Evolutionary conservation across 2,888 invertebrate genomes (phyloP).

Genomic region (Cepaea hortensis): DNA sequence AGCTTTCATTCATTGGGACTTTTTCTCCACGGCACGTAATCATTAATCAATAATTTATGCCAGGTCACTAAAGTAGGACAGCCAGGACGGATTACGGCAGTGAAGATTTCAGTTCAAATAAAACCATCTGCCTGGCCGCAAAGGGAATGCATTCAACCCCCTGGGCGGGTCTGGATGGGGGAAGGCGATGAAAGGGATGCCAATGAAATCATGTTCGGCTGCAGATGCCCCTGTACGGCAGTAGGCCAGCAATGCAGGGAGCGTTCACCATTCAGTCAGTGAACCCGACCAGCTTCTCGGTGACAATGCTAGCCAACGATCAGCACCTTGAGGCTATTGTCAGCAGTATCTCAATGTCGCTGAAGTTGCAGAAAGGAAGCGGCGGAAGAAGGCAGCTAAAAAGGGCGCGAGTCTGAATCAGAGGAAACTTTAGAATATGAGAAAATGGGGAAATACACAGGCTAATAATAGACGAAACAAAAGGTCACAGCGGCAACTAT

Average conservation of each 20-base stretch:
- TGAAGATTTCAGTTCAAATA: slow-evolving; percentile 1
- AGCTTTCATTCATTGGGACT: too few relatives aligned
- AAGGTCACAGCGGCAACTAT: too few relatives aligned
- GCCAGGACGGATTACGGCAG: not conserved
- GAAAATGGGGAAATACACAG: not conserved
- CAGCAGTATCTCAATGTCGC: not conserved
- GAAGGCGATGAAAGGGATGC: not conserved
- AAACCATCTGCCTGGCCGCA: slow-evolving; percentile 27
- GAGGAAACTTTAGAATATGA: not conserved
- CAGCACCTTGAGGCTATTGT: not conserved
- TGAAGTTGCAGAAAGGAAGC: not conserved
- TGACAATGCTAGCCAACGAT: not conserved
- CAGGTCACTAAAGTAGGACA: too few relatives aligned
- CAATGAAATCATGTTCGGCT: slow-evolving; percentile 11
- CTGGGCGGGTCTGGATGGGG: not conserved
- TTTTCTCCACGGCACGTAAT: too few relatives aligned
- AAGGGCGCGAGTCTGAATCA: not conserved
- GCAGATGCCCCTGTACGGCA: not conserved
- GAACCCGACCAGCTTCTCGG: not conserved
- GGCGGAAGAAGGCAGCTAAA: not conserved
- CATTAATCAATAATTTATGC: too few relatives aligned
- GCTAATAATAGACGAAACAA: too few relatives aligned
- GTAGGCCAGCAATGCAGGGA: not conserved
- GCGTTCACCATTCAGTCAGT: slow-evolving; percentile 27
- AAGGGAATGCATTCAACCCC: not conserved